Evolutionary conservation across 1,140 invertebrate species (phyloP).

Genomic region (Lycorma delicatula): DNA sequence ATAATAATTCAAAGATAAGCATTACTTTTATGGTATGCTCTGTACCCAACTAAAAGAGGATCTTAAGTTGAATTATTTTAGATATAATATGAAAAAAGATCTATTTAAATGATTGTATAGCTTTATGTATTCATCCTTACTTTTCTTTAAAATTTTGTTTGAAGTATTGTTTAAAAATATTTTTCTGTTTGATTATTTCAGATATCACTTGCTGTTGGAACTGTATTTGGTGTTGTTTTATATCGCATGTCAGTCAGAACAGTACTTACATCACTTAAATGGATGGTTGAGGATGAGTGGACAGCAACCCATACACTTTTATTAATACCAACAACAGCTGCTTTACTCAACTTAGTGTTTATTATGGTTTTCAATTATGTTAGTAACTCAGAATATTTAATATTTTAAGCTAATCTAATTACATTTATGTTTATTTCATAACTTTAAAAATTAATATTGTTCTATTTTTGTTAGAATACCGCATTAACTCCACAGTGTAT

Average conservation of each 20-base stretch:
- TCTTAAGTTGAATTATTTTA: too few relatives aligned
- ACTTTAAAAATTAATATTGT: not conserved
- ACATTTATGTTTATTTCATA: not conserved
- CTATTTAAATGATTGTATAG: too few relatives aligned
- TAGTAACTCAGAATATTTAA: conserved; percentile 32
- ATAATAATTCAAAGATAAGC: too few relatives aligned
- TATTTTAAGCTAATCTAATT: not conserved
- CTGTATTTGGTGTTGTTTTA: conserved; percentile 82
- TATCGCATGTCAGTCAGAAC: conserved; percentile 85
- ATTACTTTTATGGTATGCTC: too few relatives aligned
- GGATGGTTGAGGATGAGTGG: conserved; percentile 39
- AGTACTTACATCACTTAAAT: conserved; percentile 47
- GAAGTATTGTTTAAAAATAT: not conserved
- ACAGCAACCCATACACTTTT: conserved; percentile 66
- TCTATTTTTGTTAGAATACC: not conserved
- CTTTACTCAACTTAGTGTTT: conserved; percentile 75
- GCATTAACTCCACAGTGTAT: not conserved
- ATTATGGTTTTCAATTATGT: conserved; percentile 83
- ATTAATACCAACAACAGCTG: conserved; percentile 75
- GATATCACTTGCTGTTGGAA: conserved; percentile 69
- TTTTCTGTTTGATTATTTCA: conserved; percentile 36
- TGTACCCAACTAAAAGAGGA: too few relatives aligned
- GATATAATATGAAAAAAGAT: too few relatives aligned
- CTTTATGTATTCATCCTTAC: too few relatives aligned
- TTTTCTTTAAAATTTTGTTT: too few relatives aligned